Evolutionary conservation across 2,113 vertebrate genomes (phyloP), one percentile per base, ranked within the genome.

Genomic region (Atractosteus spatula): DNA sequence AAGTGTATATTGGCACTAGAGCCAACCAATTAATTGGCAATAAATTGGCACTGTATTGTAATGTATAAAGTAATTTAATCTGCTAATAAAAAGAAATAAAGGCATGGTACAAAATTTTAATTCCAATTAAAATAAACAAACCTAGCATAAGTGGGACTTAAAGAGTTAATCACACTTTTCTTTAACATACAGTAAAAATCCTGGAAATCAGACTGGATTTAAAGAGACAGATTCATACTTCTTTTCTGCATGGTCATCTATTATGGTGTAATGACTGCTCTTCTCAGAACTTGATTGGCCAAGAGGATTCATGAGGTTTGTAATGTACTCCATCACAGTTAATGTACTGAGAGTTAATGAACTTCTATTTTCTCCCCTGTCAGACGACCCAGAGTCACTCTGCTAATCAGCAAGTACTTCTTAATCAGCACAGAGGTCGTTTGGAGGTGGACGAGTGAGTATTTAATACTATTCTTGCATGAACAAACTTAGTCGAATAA

Each of bases 341-440:
- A 78, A 80, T 79, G 77, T 61, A 57, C 76, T 54, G 64, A 77
- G 76, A 74, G 67, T 76, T 80, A 83, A 80, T 73, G 72, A 77
- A 75, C 74, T 71, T 72, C 66, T 68, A 8, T 57, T 44, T 41
- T 59, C 55, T 11, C 75, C 70, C 44, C 68, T 74, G 62, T 66
- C 76, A 76, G 71, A 29, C 70, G 55, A 10, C 76, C 78, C 72
- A 11, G 75, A 55, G 10, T n/a, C 56, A 76, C 68, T 79, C 74
- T 69, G 63, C 76, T 16, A 86, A 78, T 80, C 71, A 87, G 59
- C 51, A 82, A 76, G 68, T 10, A 77, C 76, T 79, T 71, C 12
- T 80, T 82, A 79, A 80, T 77, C 79, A 85, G 72, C 74, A 77
- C 63, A 74, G 74, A 75, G 78, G 78, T 44, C 29, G 42, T 71